Evolutionary conservation across 2,113 vertebrate genomes (phyloP).

Genomic region (Theristicus caerulescens): DNA sequence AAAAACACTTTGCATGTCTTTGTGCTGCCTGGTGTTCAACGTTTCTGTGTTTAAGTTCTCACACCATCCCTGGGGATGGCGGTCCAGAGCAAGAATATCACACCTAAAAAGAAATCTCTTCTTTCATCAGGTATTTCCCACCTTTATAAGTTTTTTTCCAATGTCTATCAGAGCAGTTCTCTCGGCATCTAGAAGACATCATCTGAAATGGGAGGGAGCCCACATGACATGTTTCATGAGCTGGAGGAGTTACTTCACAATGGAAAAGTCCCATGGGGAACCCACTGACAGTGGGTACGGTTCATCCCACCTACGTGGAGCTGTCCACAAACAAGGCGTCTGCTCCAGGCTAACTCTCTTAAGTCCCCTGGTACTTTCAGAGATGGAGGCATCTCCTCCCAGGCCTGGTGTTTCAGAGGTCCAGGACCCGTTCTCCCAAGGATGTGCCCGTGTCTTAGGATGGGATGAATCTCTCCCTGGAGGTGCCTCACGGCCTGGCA

Average conservation of each 20-base stretch:
- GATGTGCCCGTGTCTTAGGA: rapidly evolving
- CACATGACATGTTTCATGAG: too few species aligned
- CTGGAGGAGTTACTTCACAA: not conserved
- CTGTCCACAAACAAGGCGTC: not conserved
- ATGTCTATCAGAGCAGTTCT: not conserved
- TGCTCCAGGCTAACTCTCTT: not conserved
- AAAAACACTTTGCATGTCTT: not conserved
- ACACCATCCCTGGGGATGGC: not conserved
- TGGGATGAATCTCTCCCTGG: not conserved
- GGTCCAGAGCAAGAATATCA: not conserved
- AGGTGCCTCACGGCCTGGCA: not conserved
- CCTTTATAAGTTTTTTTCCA: not conserved
- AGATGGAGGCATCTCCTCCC: not conserved
- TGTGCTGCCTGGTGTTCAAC: not conserved
- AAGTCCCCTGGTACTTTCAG: not conserved
- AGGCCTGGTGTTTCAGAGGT: not conserved
- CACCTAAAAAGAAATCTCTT: not conserved
- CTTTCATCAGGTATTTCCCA: not conserved
- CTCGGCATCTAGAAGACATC: rapidly evolving
- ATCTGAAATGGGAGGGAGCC: not conserved
- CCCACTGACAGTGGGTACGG: rapidly evolving
- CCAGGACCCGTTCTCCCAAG: not conserved
- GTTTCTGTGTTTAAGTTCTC: not conserved
- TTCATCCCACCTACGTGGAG: rapidly evolving
- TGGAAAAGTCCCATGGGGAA: rapidly evolving